Conservation (phyloP, 1,140 invertebrate species). For the Globodera ellingtonae region DNA sequence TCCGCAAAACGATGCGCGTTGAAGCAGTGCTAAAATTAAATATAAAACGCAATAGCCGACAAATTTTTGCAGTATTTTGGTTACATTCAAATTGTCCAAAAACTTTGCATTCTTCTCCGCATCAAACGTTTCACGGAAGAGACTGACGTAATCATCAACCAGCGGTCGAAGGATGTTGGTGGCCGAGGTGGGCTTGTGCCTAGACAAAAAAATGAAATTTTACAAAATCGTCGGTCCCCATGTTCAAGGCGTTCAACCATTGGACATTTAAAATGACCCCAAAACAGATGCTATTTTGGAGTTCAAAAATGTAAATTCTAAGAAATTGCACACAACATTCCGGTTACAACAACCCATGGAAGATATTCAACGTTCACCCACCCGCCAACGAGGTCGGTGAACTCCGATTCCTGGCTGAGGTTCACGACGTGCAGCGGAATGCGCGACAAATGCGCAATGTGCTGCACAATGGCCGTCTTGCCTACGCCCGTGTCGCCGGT, state of each 20-base stretch:
- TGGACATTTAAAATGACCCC: no score
- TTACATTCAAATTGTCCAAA: slow-evolving; percentile 75
- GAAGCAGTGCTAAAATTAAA: slow-evolving; percentile 74
- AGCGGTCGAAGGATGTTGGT: slow-evolving; percentile 81
- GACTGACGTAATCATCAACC: slow-evolving; percentile 80
- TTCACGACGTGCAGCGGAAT: slow-evolving; percentile 92
- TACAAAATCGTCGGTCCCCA: no score
- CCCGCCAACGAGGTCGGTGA: slow-evolving; percentile 90
- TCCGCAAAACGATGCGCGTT: slow-evolving; percentile 75
- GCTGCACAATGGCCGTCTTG: slow-evolving; percentile 94
- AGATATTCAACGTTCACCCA: slow-evolving; percentile 58
- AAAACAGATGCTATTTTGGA: background rate
- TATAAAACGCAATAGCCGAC: no score
- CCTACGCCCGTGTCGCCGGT: slow-evolving; percentile 98
- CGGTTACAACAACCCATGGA: slow-evolving; percentile 29
- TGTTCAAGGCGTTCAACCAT: no score
- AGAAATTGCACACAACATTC: slow-evolving; percentile 15
- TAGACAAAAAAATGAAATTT: slow-evolving; percentile 62
- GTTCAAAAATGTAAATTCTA: no score
- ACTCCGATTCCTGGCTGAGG: slow-evolving; percentile 98
- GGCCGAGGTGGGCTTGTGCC: slow-evolving; percentile 90
- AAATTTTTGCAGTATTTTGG: no score
- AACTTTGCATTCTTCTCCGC: slow-evolving; percentile 82
- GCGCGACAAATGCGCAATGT: slow-evolving; percentile 75
- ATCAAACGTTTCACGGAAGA: slow-evolving; percentile 81